A percentile compares a stretch with the other conserved stretches of the same genome.
Conservation (phyloP, 2,113 vertebrate species). For the Accipiter virgatus region DNA sequence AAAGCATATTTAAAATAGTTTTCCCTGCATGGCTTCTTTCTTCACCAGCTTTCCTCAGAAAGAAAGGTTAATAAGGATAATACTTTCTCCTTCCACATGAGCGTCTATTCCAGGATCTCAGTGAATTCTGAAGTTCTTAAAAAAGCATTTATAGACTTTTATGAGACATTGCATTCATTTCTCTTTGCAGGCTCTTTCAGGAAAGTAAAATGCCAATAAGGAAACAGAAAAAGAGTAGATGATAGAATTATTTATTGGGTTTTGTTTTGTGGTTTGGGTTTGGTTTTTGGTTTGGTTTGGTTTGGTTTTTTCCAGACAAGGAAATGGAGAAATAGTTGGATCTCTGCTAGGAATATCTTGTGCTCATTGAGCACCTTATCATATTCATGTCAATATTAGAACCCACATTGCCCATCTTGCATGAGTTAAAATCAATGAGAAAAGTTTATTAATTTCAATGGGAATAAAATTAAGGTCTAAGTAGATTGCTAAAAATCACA, state of each 20-base stretch:
- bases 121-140: background rate
- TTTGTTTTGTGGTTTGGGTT: background rate
- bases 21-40: slow-evolving; percentile 25
- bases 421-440: background rate
- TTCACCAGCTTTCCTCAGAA: background rate
- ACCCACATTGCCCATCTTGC: background rate
- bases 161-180: background rate
- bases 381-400: background rate
- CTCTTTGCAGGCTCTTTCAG: background rate
- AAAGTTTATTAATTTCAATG: background rate
- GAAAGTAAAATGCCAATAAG: background rate
- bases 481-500: background rate
- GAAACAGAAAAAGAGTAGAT: background rate
- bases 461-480: background rate
- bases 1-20: slow-evolving; percentile 36
- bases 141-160: background rate
- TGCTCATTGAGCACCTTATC: background rate
- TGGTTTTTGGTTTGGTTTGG: background rate
- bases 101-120: background rate
- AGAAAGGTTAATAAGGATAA: slow-evolving; percentile 47
- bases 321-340: background rate
- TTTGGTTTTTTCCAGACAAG: background rate
- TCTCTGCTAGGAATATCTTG: background rate
- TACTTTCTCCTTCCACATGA: background rate
- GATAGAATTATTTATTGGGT: background rate